Evolutionary conservation across 2,797 vertebrate genomes (phyloP).

Genomic region (Cuculus canorus): DNA sequence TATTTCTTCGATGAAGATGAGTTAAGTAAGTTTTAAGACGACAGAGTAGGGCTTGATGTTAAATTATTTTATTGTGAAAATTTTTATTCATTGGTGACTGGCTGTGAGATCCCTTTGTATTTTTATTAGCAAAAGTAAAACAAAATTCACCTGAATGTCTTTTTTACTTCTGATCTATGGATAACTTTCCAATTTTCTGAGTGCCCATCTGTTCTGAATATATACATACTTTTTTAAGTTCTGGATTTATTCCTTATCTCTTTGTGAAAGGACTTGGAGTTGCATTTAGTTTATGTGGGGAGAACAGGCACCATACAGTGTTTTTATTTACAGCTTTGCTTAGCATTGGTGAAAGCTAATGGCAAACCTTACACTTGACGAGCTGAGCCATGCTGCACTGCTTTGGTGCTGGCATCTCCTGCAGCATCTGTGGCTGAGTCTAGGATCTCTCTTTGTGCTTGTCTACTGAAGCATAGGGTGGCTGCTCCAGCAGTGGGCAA

Average conservation of each 20-base stretch:
- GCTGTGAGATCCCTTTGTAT: neutral
- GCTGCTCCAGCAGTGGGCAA: neutral
- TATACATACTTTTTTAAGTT: neutral
- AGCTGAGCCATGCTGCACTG: accelerated
- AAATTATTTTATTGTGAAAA: neutral
- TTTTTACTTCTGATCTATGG: neutral
- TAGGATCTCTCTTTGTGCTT: neutral
- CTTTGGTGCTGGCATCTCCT: neutral
- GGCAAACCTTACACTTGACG: accelerated
- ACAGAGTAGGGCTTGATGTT: neutral
- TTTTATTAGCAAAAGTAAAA: neutral
- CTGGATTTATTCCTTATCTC: neutral
- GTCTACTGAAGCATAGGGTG: neutral
- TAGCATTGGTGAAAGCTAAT: neutral
- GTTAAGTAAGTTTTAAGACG: neutral
- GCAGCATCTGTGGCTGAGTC: neutral
- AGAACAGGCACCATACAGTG: accelerated
- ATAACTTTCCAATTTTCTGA: neutral
- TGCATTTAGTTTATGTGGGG: neutral
- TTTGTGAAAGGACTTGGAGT: neutral
- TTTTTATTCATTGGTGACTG: neutral
- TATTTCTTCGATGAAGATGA: neutral
- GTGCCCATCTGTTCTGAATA: neutral
- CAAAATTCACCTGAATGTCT: neutral
- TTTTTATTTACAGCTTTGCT: neutral